Base-by-base conservation (phyloP, 2,888 invertebrate genomes). In the Oxyteleia sp. region DNA sequence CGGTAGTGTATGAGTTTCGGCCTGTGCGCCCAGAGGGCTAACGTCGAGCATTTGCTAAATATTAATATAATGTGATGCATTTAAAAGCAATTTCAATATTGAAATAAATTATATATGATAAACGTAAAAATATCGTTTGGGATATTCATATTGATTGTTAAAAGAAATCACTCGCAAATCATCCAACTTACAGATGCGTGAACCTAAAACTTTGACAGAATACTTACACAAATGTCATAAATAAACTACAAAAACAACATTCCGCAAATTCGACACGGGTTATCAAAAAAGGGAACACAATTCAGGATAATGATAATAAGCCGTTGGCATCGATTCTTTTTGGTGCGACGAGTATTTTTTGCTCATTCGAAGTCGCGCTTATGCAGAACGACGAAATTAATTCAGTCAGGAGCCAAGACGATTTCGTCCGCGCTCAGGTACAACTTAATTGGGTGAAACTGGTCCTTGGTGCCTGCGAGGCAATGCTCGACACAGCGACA, bases 361-460 rank as follows among this genome's bases (percentile, higher is more conserved):
- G 26, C 53, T 76, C 75, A 75, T 71, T 18, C 69, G 61, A 53
- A 69, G 64, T 75, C 63, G 82, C 75, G 75, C 75, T 82, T 76
- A 82, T 82, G 68, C 75, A 64, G 71, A 66, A 38, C 55, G 59
- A 55, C 69, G 26, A 76, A 71, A 82, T 82, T 82, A 76, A 82
- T 82, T 82, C 76, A 82, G 69, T 64, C 76, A 76, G 82, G 64
- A 82, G 82, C 82, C 71, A 66, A 45, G 79, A 72, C 78, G 76
- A 82, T 78, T 80, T 80, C 84, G 72, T 66, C 85, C 84, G 85
- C 82, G 82, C 66, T 85, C 76, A 85, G 85, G 86, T 91, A 92
- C 92, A 91, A 92, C 91, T 93, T 93, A 93, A 93, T 93, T 93
- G 92, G 91, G 86, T 84, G 86, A 88, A 90, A 90, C 90, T 90